Evolutionary conservation across 2,113 vertebrate species (phyloP).

Genomic region (Corythaeola cristata): DNA sequence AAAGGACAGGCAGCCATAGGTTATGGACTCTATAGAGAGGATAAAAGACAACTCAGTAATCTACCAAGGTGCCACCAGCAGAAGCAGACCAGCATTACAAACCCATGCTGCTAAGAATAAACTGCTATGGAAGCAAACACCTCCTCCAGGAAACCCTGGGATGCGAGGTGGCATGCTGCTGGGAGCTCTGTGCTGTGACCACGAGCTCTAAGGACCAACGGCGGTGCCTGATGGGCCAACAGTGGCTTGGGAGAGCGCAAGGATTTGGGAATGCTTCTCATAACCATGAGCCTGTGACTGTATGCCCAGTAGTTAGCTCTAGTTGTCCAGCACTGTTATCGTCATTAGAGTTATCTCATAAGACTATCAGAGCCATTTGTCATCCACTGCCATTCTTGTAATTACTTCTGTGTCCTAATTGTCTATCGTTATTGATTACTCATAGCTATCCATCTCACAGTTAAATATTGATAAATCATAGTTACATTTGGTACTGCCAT

Average conservation of each 20-base stretch:
- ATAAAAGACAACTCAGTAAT: not conserved
- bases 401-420: not conserved
- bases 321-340: not conserved
- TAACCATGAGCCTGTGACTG: not conserved
- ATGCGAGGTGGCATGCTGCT: fast-evolving
- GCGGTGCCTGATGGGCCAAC: not conserved
- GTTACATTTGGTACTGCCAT: not conserved
- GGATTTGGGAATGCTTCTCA: not conserved
- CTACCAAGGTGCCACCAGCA: not conserved
- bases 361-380: not conserved
- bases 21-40: no score
- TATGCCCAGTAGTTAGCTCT: not conserved
- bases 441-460: not conserved
- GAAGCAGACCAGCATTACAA: not conserved
- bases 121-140: not conserved
- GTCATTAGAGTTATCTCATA: not conserved
- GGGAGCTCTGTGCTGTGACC: fast-evolving
- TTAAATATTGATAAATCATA: not conserved
- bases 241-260: not conserved
- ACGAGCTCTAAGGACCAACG: fast-evolving
- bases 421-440: conserved; percentile 3
- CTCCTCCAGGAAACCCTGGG: not conserved
- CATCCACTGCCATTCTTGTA: not conserved
- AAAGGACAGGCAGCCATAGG: not conserved
- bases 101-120: not conserved